A percentile compares a stretch with the other conserved stretches of the same genome.
Conservation (phyloP, 2,888 invertebrate species). For the Dryocosmus kuriphilus region DNA sequence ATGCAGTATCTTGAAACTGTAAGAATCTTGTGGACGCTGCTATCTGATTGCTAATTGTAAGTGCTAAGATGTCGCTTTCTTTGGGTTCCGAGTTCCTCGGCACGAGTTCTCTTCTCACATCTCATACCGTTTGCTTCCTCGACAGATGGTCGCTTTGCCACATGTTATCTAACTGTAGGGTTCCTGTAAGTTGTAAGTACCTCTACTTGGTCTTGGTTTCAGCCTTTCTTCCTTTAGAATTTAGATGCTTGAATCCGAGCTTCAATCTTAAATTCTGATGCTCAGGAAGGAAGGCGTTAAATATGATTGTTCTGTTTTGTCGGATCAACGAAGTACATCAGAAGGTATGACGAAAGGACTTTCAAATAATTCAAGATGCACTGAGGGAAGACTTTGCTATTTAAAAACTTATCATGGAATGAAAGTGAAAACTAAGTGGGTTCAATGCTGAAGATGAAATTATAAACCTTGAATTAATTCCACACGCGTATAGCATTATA, state of each 20-base stretch:
- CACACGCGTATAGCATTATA: too few relatives aligned
- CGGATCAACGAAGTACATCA: too few relatives aligned
- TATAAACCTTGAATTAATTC: too few relatives aligned
- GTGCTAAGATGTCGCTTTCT: conserved; percentile 30
- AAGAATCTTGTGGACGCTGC: background rate
- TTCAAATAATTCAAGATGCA: too few relatives aligned
- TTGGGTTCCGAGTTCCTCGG: conserved; percentile 25
- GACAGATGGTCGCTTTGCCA: conserved; percentile 38
- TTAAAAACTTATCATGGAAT: too few relatives aligned
- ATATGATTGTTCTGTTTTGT: background rate
- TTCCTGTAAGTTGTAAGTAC: conserved; percentile 14
- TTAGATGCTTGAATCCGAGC: background rate
- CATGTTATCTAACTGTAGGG: conserved; percentile 34
- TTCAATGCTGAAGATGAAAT: too few relatives aligned
- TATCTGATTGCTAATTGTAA: conserved; percentile 28
- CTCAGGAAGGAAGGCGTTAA: background rate
- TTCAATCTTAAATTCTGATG: background rate
- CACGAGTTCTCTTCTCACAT: conserved; percentile 21
- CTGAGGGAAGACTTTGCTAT: too few relatives aligned
- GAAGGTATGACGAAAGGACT: too few relatives aligned
- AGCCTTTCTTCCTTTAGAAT: conserved; percentile 8
- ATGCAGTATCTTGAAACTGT: conserved; percentile 2
- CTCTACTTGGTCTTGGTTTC: background rate
- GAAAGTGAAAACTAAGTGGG: too few relatives aligned
- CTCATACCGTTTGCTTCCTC: conserved; percentile 19